Conservation (phyloP, 2,888 invertebrate species). For the Pandemis heparana region DNA sequence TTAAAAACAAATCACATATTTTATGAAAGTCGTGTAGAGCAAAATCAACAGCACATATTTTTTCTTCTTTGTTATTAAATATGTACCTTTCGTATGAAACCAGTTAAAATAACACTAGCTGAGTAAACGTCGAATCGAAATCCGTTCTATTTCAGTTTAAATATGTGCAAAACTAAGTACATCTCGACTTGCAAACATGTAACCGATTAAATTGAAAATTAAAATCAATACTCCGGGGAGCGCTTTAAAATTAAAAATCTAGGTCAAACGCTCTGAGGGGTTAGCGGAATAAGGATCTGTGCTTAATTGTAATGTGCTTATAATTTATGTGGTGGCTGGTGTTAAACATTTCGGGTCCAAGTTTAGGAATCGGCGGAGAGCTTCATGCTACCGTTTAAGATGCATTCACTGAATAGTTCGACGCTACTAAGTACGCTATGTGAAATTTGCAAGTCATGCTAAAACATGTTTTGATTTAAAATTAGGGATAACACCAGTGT, state of each 20-base stretch:
- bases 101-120: background rate
- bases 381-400: background rate
- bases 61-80: too few relatives aligned
- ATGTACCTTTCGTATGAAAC: background rate
- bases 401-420: background rate
- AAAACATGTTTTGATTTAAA: background rate
- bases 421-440: background rate
- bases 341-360: constrained; percentile 10
- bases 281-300: constrained; percentile 23
- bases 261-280: constrained; percentile 22
- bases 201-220: constrained; percentile 24
- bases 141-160: background rate
- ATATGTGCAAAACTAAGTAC: background rate
- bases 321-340: constrained; percentile 18
- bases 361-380: background rate
- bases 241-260: constrained; percentile 26
- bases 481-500: background rate
- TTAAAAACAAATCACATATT: too few relatives aligned
- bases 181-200: background rate
- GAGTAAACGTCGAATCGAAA: background rate
- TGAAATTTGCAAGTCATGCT: background rate
- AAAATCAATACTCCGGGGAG: constrained; percentile 34
- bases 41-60: too few relatives aligned
- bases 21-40: too few relatives aligned
- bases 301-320: constrained; percentile 27